Evolutionary conservation across 2,797 vertebrate species (phyloP), one percentile per base, ranked within the genome.

Genomic region (Decapterus maruadsi): DNA sequence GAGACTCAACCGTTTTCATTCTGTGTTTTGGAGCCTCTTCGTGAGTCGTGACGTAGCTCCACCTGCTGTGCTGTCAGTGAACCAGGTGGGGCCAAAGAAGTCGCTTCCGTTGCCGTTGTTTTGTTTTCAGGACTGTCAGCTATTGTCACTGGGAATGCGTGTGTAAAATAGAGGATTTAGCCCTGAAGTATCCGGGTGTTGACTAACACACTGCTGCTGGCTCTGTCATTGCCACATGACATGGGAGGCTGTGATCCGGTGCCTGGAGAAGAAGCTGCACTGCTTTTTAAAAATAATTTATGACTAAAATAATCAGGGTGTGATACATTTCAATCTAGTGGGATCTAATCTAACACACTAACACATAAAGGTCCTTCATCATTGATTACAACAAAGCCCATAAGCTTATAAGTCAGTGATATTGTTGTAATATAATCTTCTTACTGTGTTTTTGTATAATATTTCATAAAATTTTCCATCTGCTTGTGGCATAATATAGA

Each of bases 151-250:
- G 45, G 43, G 34, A 61, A 72, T 57, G 68, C 60, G 53, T 26
- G 26, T 26, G 11, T 68, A 31, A 68, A 57, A 51, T 29, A 46
- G 19, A 64, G 17, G 50, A 40, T 64, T 63, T 69, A 16, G n/a
- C 12, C 60, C n/a, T 77, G 0, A 2, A 48, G 59, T 50, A 29
- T 53, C 48, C 20, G 36, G 0, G 7, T 57, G 71, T 60, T 80
- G 78, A 83, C 72, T 68, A 67, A 84, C 74, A 58, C 62, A 51
- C 13, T 19, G 65, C 34, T 58, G 19, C 58, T 51, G 61, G 45
- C 77, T 63, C 65, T 55, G 53, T 87, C 75, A 86, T 19, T 53
- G 62, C 72, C 79, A 78, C 76, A 86, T 90, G 87, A 82, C 76
- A 40, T 13, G 13, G 36, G 48, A 68, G 51, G 43, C 60, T 17